Percentiles rank a stretch among this genome's conserved stretches.
phyloP scores from a whole-genome alignment of 2,797 vertebrate species.

The Sorex maritimensis region DNA sequence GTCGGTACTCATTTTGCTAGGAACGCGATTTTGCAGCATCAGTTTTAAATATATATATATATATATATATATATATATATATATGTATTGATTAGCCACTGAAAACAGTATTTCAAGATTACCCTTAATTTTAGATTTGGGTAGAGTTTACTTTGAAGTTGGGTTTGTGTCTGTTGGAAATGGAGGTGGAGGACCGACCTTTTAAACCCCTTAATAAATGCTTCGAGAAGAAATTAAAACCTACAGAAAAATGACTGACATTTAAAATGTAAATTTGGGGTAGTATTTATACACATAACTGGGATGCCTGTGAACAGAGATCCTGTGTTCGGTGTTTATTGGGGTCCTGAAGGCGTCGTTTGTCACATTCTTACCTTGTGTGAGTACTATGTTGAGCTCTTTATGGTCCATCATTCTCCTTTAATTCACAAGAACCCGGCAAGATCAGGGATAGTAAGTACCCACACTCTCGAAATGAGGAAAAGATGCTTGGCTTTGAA shows the following conservation, averaged over 20 bases:
- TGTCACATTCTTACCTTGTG: neutral
- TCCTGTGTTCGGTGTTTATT: conserved; percentile 12
- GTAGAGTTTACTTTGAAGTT: conserved; percentile 50
- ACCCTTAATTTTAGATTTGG: conserved; percentile 20
- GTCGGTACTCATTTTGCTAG: neutral
- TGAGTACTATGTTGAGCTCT: neutral
- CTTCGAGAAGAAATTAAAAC: conserved; percentile 5
- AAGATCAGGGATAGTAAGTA: neutral
- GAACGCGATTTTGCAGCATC: neutral
- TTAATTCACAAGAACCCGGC: conserved; percentile 11
- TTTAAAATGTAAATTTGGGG: conserved; percentile 62
- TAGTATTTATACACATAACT: neutral
- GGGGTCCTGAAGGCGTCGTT: neutral
- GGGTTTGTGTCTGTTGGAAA: conserved; percentile 44
- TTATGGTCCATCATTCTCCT: conserved; percentile 1
- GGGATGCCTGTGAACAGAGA: neutral
- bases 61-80: too few species aligned
- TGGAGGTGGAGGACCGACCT: neutral
- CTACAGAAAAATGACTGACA: conserved; percentile 39
- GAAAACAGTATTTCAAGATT: conserved; percentile 30
- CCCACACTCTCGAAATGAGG: conserved; percentile 24
- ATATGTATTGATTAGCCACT: neutral
- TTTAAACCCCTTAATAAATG: neutral
- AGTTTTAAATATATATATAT: neutral
- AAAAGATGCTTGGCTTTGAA: conserved; percentile 9